Conservation (phyloP, 2,888 invertebrate species). For the Icerya purchasi region DNA sequence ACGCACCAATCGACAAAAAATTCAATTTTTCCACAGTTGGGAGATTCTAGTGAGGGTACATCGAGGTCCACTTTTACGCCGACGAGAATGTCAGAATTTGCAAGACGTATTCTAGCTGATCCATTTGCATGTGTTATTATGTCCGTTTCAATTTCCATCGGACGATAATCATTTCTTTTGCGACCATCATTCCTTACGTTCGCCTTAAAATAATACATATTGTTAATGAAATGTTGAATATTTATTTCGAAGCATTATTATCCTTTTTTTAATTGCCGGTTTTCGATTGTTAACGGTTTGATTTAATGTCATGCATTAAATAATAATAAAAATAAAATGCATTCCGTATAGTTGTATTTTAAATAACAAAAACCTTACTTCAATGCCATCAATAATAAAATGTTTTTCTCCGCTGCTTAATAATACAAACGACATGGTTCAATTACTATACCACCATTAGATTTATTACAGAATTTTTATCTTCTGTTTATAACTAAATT, state of each 20-base stretch:
- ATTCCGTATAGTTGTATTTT: too few relatives aligned
- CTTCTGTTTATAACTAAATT: too few relatives aligned
- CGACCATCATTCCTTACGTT: conserved; percentile 71
- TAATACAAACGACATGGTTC: neutral
- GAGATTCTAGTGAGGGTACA: conserved; percentile 46
- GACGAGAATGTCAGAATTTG: conserved; percentile 83
- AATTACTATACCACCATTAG: neutral
- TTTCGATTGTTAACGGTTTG: too few relatives aligned
- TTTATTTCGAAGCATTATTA: neutral
- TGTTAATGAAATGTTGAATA: conserved; percentile 10
- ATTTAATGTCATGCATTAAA: too few relatives aligned
- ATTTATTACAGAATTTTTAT: too few relatives aligned
- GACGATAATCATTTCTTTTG: conserved; percentile 53
- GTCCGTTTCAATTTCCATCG: conserved; percentile 68
- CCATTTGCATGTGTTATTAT: conserved; percentile 70
- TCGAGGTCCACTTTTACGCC: conserved; percentile 81
- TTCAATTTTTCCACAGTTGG: conserved; percentile 65
- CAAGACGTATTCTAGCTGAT: conserved; percentile 59
- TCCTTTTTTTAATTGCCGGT: conserved; percentile 7
- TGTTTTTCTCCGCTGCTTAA: neutral
- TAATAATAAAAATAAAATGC: too few relatives aligned
- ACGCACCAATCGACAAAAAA: conserved; percentile 91
- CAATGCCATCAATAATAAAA: conserved; percentile 2
- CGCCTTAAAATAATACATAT: conserved; percentile 33
- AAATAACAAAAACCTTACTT: neutral